phyloP scores from a whole-genome alignment of 1,140 invertebrate genomes.

The Micrasema minimum region DNA sequence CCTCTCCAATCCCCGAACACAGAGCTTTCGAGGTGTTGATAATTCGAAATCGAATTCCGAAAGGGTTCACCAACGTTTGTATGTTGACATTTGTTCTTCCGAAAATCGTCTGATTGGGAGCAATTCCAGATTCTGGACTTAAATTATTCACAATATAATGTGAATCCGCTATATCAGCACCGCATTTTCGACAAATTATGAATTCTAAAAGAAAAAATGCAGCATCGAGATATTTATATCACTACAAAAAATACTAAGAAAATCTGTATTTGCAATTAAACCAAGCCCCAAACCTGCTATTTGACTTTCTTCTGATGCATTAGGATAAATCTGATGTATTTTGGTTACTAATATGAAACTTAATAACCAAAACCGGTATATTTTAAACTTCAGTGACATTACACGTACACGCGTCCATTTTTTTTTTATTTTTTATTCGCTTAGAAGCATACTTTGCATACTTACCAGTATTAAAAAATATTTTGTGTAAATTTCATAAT shows the following conservation, averaged over 20 bases:
- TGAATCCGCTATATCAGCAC: slow-evolving; percentile 65
- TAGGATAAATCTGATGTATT: not conserved
- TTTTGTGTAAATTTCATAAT: too few relatives aligned
- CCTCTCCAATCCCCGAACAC: slow-evolving; percentile 63
- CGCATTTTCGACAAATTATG: slow-evolving; percentile 66
- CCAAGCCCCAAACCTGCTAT: slow-evolving; percentile 23
- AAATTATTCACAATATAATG: slow-evolving; percentile 63
- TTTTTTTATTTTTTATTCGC: not conserved
- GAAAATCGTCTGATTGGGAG: slow-evolving; percentile 65
- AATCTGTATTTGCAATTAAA: too few relatives aligned
- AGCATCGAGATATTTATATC: not conserved
- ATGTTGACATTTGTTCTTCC: slow-evolving; percentile 63
- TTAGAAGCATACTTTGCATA: not conserved
- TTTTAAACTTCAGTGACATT: slow-evolving; percentile 24
- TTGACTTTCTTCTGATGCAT: slow-evolving; percentile 12
- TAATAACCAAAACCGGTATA: slow-evolving; percentile 37
- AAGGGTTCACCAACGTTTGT: slow-evolving; percentile 65
- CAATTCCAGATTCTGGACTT: slow-evolving; percentile 62
- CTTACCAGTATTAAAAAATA: too few relatives aligned
- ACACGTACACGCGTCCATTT: slow-evolving; percentile 21
- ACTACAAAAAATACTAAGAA: too few relatives aligned
- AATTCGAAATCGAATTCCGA: slow-evolving; percentile 64
- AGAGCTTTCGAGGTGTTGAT: slow-evolving; percentile 64
- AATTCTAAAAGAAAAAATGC: slow-evolving; percentile 58
- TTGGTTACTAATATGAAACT: slow-evolving; percentile 35